Evolutionary conservation across 2,888 invertebrate species (phyloP).

Genomic region (Hypena proboscidalis): DNA sequence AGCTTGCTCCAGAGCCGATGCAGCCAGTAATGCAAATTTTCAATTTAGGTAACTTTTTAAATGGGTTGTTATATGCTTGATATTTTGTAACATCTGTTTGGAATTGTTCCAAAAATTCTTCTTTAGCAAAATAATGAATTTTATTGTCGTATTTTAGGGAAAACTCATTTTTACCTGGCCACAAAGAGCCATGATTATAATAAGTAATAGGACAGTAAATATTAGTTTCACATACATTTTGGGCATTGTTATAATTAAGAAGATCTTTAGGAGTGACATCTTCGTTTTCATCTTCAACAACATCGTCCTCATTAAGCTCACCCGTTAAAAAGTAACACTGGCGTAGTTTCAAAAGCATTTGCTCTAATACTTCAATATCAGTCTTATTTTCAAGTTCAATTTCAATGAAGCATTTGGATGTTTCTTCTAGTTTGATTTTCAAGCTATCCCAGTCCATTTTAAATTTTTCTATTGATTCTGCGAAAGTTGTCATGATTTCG

Average conservation of each 20-base stretch:
- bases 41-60: slow-evolving; percentile 72
- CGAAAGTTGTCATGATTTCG: slow-evolving; percentile 46
- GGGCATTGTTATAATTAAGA: slow-evolving; percentile 57
- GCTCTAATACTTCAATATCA: slow-evolving; percentile 67
- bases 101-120: slow-evolving; percentile 79
- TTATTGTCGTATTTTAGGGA: slow-evolving; percentile 80
- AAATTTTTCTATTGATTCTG: slow-evolving; percentile 63
- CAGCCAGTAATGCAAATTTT: slow-evolving; percentile 86
- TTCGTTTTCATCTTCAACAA: slow-evolving; percentile 51
- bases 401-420: slow-evolving; percentile 65
- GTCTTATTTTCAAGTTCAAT: slow-evolving; percentile 77
- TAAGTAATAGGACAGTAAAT: slow-evolving; percentile 87
- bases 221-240: slow-evolving; percentile 84
- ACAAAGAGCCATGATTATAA: slow-evolving; percentile 79
- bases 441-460: slow-evolving; percentile 71
- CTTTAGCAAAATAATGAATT: slow-evolving; percentile 81
- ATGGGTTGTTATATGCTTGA: slow-evolving; percentile 73
- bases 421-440: slow-evolving; percentile 72
- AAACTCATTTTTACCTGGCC: slow-evolving; percentile 86
- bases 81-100: slow-evolving; percentile 77
- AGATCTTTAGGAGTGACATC: slow-evolving; percentile 52
- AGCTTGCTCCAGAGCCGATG: slow-evolving; percentile 82
- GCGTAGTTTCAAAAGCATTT: slow-evolving; percentile 65
- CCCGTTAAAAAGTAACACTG: slow-evolving; percentile 60
- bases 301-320: slow-evolving; percentile 57